phyloP scores from a whole-genome alignment of 1,140 invertebrate species.

The Hylyphantes graminicola region DNA sequence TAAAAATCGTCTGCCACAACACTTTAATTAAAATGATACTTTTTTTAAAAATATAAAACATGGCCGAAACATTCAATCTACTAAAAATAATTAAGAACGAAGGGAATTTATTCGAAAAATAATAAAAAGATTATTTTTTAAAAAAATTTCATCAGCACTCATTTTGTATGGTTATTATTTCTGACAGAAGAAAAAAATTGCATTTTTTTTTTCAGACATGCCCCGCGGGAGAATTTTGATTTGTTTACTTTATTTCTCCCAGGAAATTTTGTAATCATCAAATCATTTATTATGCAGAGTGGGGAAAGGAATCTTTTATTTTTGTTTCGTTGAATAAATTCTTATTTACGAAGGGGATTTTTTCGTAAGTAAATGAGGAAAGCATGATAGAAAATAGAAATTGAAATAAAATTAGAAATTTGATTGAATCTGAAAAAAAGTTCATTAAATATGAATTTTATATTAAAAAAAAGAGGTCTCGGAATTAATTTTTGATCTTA shows the following conservation, averaged over 20 bases:
- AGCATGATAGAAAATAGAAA: no score
- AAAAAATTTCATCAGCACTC: constrained; percentile 8
- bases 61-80: background rate
- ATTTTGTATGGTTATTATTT: constrained; percentile 35
- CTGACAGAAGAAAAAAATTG: constrained; percentile 10
- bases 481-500: no score
- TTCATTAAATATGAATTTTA: no score
- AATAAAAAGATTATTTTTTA: constrained; percentile 1
- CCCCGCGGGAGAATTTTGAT: constrained; percentile 28
- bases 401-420: no score
- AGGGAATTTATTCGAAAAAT: constrained; percentile 16
- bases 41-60: background rate
- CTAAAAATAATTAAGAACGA: constrained; percentile 37
- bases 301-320: background rate
- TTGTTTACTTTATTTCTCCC: constrained; percentile 22
- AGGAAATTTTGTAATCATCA: constrained; percentile 33
- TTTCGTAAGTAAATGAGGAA: no score
- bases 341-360: no score
- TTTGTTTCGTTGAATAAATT: no score
- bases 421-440: no score
- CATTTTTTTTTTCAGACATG: background rate
- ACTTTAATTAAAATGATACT: constrained; percentile 37
- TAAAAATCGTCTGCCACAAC: constrained; percentile 21
- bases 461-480: no score
- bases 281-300: constrained; percentile 40